Evolutionary conservation across 2,113 vertebrate species (phyloP).

Genomic region (Varanus komodoensis): DNA sequence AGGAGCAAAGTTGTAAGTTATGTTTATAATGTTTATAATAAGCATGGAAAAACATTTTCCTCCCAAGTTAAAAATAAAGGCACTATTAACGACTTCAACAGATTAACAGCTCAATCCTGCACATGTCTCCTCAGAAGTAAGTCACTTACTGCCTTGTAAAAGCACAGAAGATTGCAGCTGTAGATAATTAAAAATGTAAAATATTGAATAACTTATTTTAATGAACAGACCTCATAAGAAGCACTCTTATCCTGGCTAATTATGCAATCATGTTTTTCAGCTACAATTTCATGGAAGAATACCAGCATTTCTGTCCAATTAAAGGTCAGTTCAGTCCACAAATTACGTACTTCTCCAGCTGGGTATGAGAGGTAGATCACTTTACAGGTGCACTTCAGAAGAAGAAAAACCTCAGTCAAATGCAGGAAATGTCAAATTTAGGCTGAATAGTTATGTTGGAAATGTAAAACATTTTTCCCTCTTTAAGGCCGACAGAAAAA

Average conservation of each 20-base stretch:
- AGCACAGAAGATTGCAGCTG: neutral
- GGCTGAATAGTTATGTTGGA: constrained; percentile 58
- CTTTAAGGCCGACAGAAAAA: constrained; percentile 68
- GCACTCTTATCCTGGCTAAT: neutral
- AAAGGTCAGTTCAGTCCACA: constrained; percentile 29
- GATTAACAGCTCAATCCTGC: neutral
- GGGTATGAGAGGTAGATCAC: constrained; percentile 16
- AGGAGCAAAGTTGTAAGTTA: neutral
- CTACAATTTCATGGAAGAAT: neutral
- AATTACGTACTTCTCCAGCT: constrained; percentile 16
- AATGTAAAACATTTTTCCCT: constrained; percentile 51
- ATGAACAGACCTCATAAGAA: neutral
- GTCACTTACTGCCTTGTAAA: neutral
- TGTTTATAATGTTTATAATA: neutral
- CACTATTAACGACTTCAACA: neutral
- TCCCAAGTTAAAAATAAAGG: neutral
- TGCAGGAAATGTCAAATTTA: constrained; percentile 48
- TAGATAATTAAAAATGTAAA: neutral
- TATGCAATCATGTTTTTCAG: neutral
- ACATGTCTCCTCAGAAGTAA: neutral
- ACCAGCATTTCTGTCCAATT: neutral
- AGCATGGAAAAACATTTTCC: neutral
- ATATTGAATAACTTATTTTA: neutral
- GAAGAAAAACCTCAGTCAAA: constrained; percentile 26
- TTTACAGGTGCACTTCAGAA: constrained; percentile 50